phyloP scores from a whole-genome alignment of 2,888 invertebrate species.

The Chrysomela aeneicollis region DNA sequence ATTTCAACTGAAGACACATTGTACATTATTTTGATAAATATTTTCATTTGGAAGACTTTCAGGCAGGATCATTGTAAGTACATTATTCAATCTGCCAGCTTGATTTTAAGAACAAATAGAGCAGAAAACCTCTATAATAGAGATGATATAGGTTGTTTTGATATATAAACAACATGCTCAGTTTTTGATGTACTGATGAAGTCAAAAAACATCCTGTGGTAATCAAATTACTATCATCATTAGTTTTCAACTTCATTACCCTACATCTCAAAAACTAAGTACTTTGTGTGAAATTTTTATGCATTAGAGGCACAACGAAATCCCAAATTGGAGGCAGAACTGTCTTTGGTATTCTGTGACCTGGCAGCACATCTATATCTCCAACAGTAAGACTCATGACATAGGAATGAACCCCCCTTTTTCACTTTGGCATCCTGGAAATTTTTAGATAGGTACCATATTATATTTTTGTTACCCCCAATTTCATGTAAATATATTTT shows the following conservation, averaged over 20 bases:
- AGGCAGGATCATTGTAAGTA: slow-evolving; percentile 50
- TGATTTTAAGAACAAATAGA: slow-evolving; percentile 19
- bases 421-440: slow-evolving; percentile 82
- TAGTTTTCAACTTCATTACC: background rate
- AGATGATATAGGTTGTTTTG: background rate
- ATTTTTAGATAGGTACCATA: slow-evolving; percentile 18
- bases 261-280: too few relatives aligned
- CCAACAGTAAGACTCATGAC: slow-evolving; percentile 89
- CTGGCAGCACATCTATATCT: slow-evolving; percentile 93
- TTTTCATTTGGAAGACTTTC: slow-evolving; percentile 51
- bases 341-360: slow-evolving; percentile 93
- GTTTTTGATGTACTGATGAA: too few relatives aligned
- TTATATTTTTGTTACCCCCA: slow-evolving; percentile 42
- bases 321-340: slow-evolving; percentile 91
- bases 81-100: slow-evolving; percentile 36
- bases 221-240: slow-evolving; percentile 6
- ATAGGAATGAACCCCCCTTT: slow-evolving; percentile 95
- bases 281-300: slow-evolving; percentile 4
- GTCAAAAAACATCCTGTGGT: too few relatives aligned
- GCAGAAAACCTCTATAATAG: background rate
- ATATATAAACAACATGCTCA: too few relatives aligned
- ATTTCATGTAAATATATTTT: slow-evolving; percentile 37
- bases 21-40: slow-evolving; percentile 29
- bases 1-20: slow-evolving; percentile 25
- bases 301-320: slow-evolving; percentile 81